A percentile compares a stretch with the other conserved stretches of the same genome.
phyloP scores from a whole-genome alignment of 2,888 invertebrate species.

The Apotomis capreana region DNA sequence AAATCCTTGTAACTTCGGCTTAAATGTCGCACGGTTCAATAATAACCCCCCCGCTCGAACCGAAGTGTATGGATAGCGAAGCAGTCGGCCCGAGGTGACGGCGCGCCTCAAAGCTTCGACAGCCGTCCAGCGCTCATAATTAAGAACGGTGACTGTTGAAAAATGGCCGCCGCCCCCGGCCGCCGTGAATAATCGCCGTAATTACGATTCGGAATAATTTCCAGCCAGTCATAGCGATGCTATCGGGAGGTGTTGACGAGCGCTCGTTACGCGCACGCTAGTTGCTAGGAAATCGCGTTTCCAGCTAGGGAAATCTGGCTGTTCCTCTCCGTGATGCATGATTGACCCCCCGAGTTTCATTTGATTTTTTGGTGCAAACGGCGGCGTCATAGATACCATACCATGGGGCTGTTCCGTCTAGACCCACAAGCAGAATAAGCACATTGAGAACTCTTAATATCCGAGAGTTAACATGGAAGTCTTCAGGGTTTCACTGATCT shows the following conservation, averaged over 20 bases:
- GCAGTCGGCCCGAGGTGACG: conserved; percentile 79
- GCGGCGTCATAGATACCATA: too few species aligned
- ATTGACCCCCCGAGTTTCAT: neutral
- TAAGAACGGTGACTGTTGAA: conserved; percentile 84
- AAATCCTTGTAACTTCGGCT: too few species aligned
- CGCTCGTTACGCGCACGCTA: conserved; percentile 81
- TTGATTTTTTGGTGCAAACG: neutral
- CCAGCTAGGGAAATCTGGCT: conserved; percentile 44
- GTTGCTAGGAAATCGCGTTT: conserved; percentile 69
- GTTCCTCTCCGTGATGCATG: conserved; percentile 16
- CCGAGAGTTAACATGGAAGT: too few species aligned
- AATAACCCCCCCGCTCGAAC: conserved; percentile 49
- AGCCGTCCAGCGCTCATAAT: conserved; percentile 83
- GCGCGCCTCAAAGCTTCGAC: conserved; percentile 83
- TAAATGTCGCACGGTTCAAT: conserved; percentile 28
- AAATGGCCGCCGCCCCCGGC: conserved; percentile 83
- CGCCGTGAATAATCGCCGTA: conserved; percentile 84
- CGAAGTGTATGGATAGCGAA: conserved; percentile 62
- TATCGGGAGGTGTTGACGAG: conserved; percentile 83
- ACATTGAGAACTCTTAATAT: too few species aligned
- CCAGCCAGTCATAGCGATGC: conserved; percentile 83
- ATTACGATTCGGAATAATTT: conserved; percentile 84
- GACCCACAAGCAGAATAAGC: too few species aligned
- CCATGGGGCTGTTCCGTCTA: too few species aligned
- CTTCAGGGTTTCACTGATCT: too few species aligned